Percentiles rank a stretch among this genome's conserved stretches.
Evolutionary conservation across 2,888 invertebrate genomes (phyloP).

Genomic region (Pogonocherus hispidulus): DNA sequence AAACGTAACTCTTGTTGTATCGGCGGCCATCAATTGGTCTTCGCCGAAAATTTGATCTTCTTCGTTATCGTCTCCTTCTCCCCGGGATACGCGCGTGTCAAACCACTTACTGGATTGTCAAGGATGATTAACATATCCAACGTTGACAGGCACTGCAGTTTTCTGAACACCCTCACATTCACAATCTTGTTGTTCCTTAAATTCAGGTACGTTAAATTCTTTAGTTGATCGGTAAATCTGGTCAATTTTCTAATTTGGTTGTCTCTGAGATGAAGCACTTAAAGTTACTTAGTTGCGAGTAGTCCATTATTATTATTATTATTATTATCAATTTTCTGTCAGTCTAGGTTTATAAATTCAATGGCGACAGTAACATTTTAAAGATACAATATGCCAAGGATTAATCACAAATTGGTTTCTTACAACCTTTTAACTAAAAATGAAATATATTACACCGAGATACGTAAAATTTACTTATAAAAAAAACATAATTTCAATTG

Average conservation of each 20-base stretch:
- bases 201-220: constrained; percentile 72
- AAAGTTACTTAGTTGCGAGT: constrained; percentile 74
- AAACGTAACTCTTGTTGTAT: constrained; percentile 59
- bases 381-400: too few relatives aligned
- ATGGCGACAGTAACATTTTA: too few relatives aligned
- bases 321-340: too few relatives aligned
- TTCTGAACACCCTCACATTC: constrained; percentile 71
- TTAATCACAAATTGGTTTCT: too few relatives aligned
- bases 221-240: constrained; percentile 69
- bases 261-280: constrained; percentile 79
- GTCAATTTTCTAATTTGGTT: constrained; percentile 74
- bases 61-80: constrained; percentile 48
- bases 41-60: constrained; percentile 58
- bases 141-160: constrained; percentile 69
- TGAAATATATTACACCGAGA: too few relatives aligned
- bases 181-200: constrained; percentile 72
- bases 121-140: constrained; percentile 71
- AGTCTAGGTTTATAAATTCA: too few relatives aligned
- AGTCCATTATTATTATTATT: constrained; percentile 65
- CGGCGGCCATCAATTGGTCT: constrained; percentile 65
- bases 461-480: too few relatives aligned
- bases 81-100: constrained; percentile 28
- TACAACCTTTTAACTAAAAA: too few relatives aligned
- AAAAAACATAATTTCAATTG: too few relatives aligned
- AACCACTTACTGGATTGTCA: constrained; percentile 70